These are phyloP conservation scores for Apus apus DNA, from an alignment of 2,113 vertebrate species.

Conservation along the genomic window DNA sequence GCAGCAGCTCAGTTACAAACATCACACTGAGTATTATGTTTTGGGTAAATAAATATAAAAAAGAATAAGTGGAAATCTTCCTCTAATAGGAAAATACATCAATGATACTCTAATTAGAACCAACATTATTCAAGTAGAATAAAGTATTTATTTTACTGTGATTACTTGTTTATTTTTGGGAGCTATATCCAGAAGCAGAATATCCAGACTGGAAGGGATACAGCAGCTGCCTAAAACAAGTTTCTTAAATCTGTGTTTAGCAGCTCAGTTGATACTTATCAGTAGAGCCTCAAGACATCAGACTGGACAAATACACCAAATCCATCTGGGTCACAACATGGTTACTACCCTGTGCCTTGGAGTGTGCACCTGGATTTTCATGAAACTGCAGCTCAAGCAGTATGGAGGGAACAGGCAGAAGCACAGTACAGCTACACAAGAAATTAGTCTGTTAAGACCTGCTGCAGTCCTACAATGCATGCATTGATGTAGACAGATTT, in stretches of 20 bases:
- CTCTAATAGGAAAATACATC: slow-evolving; percentile 49
- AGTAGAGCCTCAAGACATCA: not conserved
- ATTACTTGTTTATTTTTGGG: slow-evolving; percentile 47
- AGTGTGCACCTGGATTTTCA: not conserved
- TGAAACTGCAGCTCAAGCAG: not conserved
- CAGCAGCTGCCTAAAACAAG: slow-evolving; percentile 10
- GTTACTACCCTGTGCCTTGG: not conserved
- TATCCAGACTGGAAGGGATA: not conserved
- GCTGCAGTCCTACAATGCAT: not conserved
- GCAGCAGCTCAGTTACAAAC: slow-evolving; percentile 20
- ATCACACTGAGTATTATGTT: slow-evolving; percentile 28
- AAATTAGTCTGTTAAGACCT: not conserved
- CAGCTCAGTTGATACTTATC: not conserved
- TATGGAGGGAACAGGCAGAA: not conserved
- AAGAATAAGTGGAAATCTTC: slow-evolving; percentile 56
- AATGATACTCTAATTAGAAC: slow-evolving; percentile 63
- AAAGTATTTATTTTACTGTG: slow-evolving; percentile 55
- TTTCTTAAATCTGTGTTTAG: not conserved
- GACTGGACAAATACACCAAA: not conserved
- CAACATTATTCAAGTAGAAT: slow-evolving; percentile 45
- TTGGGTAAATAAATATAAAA: slow-evolving; percentile 58
- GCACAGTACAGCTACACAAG: not conserved
- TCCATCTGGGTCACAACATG: not conserved
- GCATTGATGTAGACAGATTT: not conserved
- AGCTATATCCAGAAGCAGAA: slow-evolving; percentile 30